phyloP scores from a whole-genome alignment of 92 coral and sea anemone genomes.

The Diadumene lineata region DNA sequence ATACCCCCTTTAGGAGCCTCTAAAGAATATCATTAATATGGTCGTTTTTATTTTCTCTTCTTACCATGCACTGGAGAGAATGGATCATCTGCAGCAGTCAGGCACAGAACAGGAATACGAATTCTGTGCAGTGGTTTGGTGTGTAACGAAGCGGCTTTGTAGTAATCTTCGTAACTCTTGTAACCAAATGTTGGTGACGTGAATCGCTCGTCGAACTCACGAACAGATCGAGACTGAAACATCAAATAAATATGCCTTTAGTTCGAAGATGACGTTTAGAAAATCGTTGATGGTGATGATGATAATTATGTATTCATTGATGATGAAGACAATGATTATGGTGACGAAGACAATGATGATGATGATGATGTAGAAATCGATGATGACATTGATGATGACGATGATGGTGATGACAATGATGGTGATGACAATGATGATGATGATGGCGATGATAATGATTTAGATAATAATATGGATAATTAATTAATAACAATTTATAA shows the following conservation, averaged over 20 bases:
- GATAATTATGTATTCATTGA: too few species aligned
- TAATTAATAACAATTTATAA: too few species aligned
- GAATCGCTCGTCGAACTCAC: constrained; percentile 81
- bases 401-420: not conserved
- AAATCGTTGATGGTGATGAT: not conserved
- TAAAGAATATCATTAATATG: too few species aligned
- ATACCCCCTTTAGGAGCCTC: too few species aligned
- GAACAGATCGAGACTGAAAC: constrained; percentile 46
- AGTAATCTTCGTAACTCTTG: constrained; percentile 78
- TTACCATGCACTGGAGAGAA: constrained; percentile 83
- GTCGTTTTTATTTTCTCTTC: too few species aligned
- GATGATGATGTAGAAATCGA: not conserved
- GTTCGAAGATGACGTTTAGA: not conserved
- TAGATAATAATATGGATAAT: too few species aligned
- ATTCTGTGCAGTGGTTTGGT: constrained; percentile 80
- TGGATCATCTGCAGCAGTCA: constrained; percentile 88
- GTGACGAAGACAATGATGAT: not conserved
- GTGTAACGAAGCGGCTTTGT: constrained; percentile 81
- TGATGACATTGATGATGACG: not conserved
- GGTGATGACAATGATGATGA: not conserved
- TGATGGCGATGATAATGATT: not conserved
- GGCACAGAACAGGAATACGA: constrained; percentile 70
- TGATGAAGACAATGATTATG: not conserved
- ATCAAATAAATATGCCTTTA: not conserved
- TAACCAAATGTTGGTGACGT: constrained; percentile 86